phyloP scores from a whole-genome alignment of 2,888 invertebrate genomes.

The Noctuana brunneofusca region DNA sequence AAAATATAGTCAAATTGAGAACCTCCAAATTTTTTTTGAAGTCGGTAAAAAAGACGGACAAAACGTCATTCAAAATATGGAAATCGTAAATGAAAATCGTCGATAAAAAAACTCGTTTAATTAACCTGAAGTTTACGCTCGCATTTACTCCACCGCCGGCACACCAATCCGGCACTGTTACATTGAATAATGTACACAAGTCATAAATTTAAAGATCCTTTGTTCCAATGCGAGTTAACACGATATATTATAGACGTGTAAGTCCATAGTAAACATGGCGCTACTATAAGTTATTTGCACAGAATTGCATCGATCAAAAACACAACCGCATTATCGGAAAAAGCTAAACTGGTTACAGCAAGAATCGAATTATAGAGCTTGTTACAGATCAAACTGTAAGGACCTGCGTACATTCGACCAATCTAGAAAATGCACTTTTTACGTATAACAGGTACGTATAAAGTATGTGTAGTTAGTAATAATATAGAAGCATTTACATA shows the following conservation, averaged over 20 bases:
- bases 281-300: conserved; percentile 24
- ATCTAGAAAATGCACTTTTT: background rate
- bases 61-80: too few species aligned
- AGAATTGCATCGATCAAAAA: conserved; percentile 28
- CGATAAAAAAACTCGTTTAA: too few species aligned
- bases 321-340: conserved; percentile 23
- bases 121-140: too few species aligned
- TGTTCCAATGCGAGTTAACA: background rate
- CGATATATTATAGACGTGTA: conserved; percentile 4
- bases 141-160: background rate
- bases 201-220: background rate
- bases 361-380: conserved; percentile 24
- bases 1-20: too few species aligned
- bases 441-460: too few species aligned
- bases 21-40: too few species aligned
- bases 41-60: too few species aligned
- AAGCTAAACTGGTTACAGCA: conserved; percentile 13
- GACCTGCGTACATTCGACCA: conserved; percentile 2
- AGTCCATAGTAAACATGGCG: conserved; percentile 12
- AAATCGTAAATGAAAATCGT: too few species aligned
- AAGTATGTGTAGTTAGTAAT: too few species aligned
- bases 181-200: background rate
- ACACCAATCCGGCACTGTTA: background rate
- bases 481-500: too few species aligned
- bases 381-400: conserved; percentile 25